phyloP scores from a whole-genome alignment of 2,113 vertebrate species.

The Nyctibius bracteatus region DNA sequence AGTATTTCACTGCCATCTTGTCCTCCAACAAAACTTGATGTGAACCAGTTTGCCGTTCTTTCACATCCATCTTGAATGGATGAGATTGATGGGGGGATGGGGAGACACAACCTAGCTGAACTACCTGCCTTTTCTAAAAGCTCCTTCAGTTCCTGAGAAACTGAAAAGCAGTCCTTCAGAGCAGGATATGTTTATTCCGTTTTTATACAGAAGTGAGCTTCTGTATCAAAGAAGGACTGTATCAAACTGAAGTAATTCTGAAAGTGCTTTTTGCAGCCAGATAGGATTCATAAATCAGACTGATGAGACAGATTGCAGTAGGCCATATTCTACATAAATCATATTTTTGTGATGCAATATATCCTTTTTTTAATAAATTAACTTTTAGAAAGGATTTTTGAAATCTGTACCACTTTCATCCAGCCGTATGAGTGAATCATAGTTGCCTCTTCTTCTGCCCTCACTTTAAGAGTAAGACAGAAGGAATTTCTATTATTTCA shows the following conservation, averaged over 20 bases:
- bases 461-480: neutral
- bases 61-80: neutral
- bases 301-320: neutral
- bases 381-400: neutral
- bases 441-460: neutral
- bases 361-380: neutral
- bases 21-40: neutral
- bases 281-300: neutral
- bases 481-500: neutral
- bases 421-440: neutral
- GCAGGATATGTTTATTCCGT: neutral
- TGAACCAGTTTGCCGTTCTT: neutral
- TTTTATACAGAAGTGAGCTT: neutral
- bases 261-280: neutral
- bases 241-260: neutral
- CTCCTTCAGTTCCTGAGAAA: neutral
- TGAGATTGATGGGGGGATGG: fast-evolving
- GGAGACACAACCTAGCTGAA: neutral
- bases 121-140: neutral
- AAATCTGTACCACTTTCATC: neutral
- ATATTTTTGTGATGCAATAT: neutral
- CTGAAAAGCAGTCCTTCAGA: neutral
- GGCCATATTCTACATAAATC: neutral
- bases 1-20: neutral
- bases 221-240: too few relatives aligned